These are phyloP conservation scores for Cryptocephalus moraei DNA, from an alignment of 2,888 invertebrate genomes.

Conservation along the genomic window DNA sequence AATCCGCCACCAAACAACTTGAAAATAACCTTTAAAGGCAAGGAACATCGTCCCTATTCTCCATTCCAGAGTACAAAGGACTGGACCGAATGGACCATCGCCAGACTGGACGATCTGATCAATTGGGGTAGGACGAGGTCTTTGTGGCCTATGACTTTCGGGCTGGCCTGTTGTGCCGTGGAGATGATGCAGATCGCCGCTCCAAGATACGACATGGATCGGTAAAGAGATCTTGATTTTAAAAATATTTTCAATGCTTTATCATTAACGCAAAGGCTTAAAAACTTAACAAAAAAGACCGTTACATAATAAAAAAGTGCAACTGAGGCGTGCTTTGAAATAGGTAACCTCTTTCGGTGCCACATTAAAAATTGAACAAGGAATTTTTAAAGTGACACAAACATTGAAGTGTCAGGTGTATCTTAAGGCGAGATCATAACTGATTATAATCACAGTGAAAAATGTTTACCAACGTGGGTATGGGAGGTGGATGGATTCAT, in stretches of 20 bases:
- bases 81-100: slow-evolving; percentile 43
- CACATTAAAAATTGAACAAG: too few relatives aligned
- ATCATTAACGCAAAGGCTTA: too few relatives aligned
- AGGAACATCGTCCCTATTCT: slow-evolving; percentile 44
- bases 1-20: slow-evolving; percentile 9
- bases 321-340: too few relatives aligned
- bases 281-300: too few relatives aligned
- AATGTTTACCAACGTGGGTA: too few relatives aligned
- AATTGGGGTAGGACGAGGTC: slow-evolving; percentile 55
- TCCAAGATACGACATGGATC: slow-evolving; percentile 60
- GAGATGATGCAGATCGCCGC: slow-evolving; percentile 63
- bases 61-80: slow-evolving; percentile 41
- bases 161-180: slow-evolving; percentile 57
- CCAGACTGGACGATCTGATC: slow-evolving; percentile 52
- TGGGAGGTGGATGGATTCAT: too few relatives aligned
- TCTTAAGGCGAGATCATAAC: too few relatives aligned
- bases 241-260: background rate
- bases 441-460: too few relatives aligned
- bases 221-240: slow-evolving; percentile 21
- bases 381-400: too few relatives aligned
- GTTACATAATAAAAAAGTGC: too few relatives aligned
- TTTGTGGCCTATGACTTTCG: slow-evolving; percentile 61
- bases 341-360: too few relatives aligned
- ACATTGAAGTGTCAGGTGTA: too few relatives aligned
- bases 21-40: slow-evolving; percentile 10